Conservation (phyloP, 2,888 invertebrate genomes). For the Tanypteryx hageni region DNA sequence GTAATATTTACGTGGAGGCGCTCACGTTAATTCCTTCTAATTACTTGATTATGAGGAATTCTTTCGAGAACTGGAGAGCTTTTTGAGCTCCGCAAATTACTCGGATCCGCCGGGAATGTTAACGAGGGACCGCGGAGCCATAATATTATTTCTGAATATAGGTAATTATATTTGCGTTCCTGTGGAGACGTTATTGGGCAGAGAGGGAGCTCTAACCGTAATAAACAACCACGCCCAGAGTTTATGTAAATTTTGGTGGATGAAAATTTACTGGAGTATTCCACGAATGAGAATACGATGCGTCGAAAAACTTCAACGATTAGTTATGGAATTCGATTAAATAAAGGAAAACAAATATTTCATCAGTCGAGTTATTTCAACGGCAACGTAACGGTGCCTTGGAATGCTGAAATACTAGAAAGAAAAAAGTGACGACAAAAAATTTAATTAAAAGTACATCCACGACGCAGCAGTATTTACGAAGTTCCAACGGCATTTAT, state of each 20-base stretch:
- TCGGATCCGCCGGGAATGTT: not conserved
- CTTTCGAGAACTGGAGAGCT: too few relatives aligned
- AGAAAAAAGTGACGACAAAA: too few relatives aligned
- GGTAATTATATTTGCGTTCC: slow-evolving; percentile 22
- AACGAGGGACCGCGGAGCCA: not conserved
- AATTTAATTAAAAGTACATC: too few relatives aligned
- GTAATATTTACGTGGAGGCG: not conserved
- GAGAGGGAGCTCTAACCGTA: not conserved
- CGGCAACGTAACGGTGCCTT: too few relatives aligned
- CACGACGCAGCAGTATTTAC: too few relatives aligned
- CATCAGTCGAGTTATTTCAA: too few relatives aligned
- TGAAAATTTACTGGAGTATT: not conserved
- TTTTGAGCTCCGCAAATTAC: too few relatives aligned
- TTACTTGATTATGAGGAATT: too few relatives aligned
- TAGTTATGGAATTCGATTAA: not conserved
- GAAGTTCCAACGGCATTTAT: too few relatives aligned
- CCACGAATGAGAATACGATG: not conserved
- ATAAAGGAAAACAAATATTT: not conserved
- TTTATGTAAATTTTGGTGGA: not conserved
- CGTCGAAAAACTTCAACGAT: not conserved
- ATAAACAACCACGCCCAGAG: not conserved
- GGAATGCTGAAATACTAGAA: too few relatives aligned
- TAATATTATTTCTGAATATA: not conserved
- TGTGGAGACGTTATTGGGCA: not conserved
- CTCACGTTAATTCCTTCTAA: too few relatives aligned